phyloP scores from a whole-genome alignment of 2,113 vertebrate species.

The Ageneiosus marmoratus region DNA sequence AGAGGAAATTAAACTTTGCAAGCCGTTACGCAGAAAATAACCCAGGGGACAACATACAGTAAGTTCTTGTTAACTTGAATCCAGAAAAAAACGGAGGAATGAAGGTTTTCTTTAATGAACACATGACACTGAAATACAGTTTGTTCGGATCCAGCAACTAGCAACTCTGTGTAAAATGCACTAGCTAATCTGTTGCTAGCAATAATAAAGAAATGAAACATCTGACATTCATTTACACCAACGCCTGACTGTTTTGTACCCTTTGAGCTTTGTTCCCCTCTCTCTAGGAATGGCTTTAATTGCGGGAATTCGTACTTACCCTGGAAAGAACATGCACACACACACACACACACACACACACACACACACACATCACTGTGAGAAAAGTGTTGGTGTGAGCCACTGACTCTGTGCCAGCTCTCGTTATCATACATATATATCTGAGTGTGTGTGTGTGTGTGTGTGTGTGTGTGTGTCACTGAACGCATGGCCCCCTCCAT shows the following conservation, averaged over 20 bases:
- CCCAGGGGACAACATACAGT: neutral
- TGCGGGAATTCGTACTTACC: slow-evolving; percentile 2
- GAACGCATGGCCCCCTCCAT: slow-evolving; percentile 40
- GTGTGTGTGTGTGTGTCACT: neutral
- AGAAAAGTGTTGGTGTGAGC: slow-evolving; percentile 67
- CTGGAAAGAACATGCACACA: neutral
- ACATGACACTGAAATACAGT: neutral
- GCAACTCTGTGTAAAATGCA: neutral
- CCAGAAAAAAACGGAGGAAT: neutral
- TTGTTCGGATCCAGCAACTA: neutral
- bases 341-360: slow-evolving; percentile 48
- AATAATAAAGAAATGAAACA: neutral
- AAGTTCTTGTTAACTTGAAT: neutral
- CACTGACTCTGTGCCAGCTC: slow-evolving; percentile 69
- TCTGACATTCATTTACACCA: slow-evolving; percentile 17
- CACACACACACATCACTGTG: no score
- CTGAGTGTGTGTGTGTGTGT: slow-evolving; percentile 46
- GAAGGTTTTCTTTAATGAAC: neutral
- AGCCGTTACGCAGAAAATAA: neutral
- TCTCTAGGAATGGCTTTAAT: slow-evolving; percentile 15
- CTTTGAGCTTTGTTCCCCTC: neutral
- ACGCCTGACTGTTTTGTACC: neutral
- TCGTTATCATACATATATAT: slow-evolving; percentile 73
- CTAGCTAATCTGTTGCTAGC: slow-evolving; percentile 14
- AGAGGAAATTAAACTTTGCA: neutral